Conservation (phyloP, 1,140 invertebrate species). For the Lithobius niger region DNA sequence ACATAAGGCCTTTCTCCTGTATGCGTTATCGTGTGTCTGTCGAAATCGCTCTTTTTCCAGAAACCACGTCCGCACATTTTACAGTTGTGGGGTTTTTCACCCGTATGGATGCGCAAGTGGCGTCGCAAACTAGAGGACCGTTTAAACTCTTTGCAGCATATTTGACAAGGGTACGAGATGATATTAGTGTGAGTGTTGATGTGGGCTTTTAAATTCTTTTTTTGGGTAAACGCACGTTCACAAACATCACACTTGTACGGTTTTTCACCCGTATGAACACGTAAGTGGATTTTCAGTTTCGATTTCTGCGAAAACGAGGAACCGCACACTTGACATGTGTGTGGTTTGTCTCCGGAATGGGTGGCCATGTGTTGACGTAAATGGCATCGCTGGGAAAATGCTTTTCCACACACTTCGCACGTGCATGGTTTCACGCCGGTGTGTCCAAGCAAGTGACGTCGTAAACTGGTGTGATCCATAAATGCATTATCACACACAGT, state of each 20-base stretch:
- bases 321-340: not conserved
- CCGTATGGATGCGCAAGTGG: not conserved
- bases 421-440: not conserved
- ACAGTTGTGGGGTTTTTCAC: not conserved
- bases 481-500: not conserved
- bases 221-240: not conserved
- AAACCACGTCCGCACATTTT: not conserved
- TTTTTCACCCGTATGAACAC: not conserved
- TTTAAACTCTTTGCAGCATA: too few relatives aligned
- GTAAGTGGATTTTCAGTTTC: not conserved
- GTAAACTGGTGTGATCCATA: not conserved
- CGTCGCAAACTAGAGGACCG: too few relatives aligned
- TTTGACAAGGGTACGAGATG: too few relatives aligned
- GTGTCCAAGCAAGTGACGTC: not conserved
- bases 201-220: not conserved
- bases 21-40: not conserved
- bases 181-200: too few relatives aligned
- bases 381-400: not conserved
- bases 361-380: not conserved
- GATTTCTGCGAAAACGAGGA: not conserved
- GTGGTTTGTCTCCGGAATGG: not conserved
- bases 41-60: not conserved
- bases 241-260: not conserved
- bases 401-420: not conserved
- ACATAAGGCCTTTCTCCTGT: not conserved